Evolutionary conservation across 2,888 invertebrate species (phyloP), one percentile per base, ranked within the genome.

Genomic region (Dendrolimus houi): DNA sequence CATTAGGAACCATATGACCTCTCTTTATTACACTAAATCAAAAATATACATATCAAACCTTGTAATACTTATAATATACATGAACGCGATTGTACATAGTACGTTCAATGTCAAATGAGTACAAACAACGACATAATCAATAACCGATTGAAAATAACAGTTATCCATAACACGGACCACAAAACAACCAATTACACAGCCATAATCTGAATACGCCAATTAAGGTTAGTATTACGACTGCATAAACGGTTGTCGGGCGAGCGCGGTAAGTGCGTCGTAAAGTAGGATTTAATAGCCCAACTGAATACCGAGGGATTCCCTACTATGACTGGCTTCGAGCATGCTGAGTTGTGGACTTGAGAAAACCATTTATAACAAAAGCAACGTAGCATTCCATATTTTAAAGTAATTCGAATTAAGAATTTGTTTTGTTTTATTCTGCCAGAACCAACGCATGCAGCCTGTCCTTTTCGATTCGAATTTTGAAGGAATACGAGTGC

Each of bases 161-260:
- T 71, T 75, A 75, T 74, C 70, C 74, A 64, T 64, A 69, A 69
- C 71, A 72, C 66, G 47, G 66, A 64, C 69, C 73, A 73, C 79
- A 79, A 79, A 80, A 79, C 75, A 75, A 72, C 68, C 74, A 75
- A 80, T 82, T 81, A 84, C 75, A 72, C 59, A 66, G 69, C 71
- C 71, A 79, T 86, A 84, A 87, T 86, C 84, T 86, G 81, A 83
- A 87, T 86, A 82, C 74, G 75, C 79, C 87, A 87, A 87, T 88
- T 87, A 87, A 81, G 81, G 81, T 83, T 77, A 81, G 79, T 80
- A 73, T 81, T 77, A 81, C 82, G 79, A 79, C 75, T 81, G 78
- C 75, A 75, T 83, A 80, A 85, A 78, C 77, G 82, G 70, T 78
- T 73, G 74, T 66, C 66, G 73, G 74, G 70, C 69, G 66, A 47